Percentiles rank a stretch among this genome's conserved stretches.
phyloP scores from a whole-genome alignment of 2,888 invertebrate species.

The Drosophila paranaensis region DNA sequence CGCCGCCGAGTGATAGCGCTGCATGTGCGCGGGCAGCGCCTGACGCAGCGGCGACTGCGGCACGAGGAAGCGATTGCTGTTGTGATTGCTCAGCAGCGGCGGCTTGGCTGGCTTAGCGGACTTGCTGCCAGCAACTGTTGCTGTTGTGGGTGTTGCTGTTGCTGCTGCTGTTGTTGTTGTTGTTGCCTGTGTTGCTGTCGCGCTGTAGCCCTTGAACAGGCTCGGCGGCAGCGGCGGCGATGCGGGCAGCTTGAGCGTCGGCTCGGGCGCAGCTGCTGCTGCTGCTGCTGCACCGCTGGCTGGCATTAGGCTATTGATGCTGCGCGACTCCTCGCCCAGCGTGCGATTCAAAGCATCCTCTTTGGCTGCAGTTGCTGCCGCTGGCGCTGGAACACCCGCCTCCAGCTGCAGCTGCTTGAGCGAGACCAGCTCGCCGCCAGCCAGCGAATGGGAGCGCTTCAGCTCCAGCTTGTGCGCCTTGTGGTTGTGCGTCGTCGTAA shows the following conservation, averaged over 20 bases:
- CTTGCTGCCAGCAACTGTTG: conserved; percentile 1
- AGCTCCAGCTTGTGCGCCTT: conserved; percentile 77
- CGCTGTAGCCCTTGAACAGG: conserved; percentile 77
- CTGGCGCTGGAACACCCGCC: conserved; percentile 5
- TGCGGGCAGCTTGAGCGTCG: conserved; percentile 73
- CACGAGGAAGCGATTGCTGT: conserved; percentile 31
- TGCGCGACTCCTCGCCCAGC: conserved; percentile 73
- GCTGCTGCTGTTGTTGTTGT: neutral
- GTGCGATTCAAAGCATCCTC: conserved; percentile 66
- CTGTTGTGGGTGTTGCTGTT: neutral
- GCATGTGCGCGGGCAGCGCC: conserved; percentile 70
- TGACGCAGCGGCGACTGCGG: conserved; percentile 67
- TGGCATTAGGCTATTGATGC: conserved; percentile 70
- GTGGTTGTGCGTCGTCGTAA: conserved; percentile 81
- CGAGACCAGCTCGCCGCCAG: conserved; percentile 55
- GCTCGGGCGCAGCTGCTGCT: conserved; percentile 12
- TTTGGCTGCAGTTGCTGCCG: neutral
- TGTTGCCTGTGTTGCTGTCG: neutral
- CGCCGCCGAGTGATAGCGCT: conserved; percentile 70
- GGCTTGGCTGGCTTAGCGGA: conserved; percentile 15
- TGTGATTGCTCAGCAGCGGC: conserved; percentile 24
- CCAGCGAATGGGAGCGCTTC: conserved; percentile 71
- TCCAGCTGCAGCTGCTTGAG: conserved; percentile 49
- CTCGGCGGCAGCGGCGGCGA: conserved; percentile 84
- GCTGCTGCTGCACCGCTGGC: neutral